Evolutionary conservation across 2,888 invertebrate species (phyloP).

Genomic region (Microplitis manilae): DNA sequence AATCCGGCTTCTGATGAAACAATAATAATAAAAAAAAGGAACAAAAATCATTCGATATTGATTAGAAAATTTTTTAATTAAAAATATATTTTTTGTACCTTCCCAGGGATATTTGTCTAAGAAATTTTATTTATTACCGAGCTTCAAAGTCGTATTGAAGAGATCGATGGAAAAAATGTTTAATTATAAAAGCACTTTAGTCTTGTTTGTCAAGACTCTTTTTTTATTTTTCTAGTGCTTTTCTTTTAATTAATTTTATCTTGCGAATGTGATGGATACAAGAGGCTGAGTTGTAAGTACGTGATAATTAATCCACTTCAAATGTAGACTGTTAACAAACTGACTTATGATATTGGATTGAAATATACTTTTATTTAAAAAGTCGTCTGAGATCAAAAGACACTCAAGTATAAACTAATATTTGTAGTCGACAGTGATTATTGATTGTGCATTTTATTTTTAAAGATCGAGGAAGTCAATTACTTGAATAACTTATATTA

Average conservation of each 20-base stretch:
- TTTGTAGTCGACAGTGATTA: background rate
- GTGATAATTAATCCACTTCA: background rate
- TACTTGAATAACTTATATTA: background rate
- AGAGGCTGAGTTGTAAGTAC: background rate
- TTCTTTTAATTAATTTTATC: background rate
- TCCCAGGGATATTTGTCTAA: too few relatives aligned
- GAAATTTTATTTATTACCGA: too few relatives aligned
- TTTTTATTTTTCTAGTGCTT: background rate
- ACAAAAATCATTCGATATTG: background rate
- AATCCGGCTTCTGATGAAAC: constrained; percentile 14
- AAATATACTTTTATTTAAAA: background rate
- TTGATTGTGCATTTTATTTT: background rate
- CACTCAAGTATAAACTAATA: background rate
- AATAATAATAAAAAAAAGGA: background rate
- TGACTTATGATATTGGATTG: background rate
- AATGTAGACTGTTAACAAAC: background rate
- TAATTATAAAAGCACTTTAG: background rate
- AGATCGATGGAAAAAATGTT: background rate
- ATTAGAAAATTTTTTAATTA: background rate
- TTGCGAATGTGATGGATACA: background rate
- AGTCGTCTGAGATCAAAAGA: background rate
- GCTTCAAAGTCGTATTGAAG: background rate
- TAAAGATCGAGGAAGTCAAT: background rate
- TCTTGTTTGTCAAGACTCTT: background rate
- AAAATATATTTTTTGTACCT: background rate